Percentiles rank a stretch among this genome's conserved stretches.
These are phyloP conservation scores for Acholoe squamosa DNA, from an alignment of 2,888 invertebrate genomes.

Conservation along the genomic window DNA sequence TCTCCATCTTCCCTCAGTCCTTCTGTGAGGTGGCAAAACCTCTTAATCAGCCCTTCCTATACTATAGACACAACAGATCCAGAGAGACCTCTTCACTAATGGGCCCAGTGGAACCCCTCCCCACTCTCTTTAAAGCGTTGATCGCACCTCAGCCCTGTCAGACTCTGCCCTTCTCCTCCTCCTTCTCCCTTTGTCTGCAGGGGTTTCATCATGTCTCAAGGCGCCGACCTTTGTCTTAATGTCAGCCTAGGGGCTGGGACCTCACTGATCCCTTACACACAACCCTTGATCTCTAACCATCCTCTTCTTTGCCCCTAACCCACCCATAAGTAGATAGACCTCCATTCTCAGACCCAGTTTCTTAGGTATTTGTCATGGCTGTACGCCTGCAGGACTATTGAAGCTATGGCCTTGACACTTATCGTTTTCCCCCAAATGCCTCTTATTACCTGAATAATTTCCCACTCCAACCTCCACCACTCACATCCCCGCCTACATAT, in stretches of 20 bases:
- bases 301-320: background rate
- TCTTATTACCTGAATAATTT: background rate
- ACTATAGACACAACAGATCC: too few relatives aligned
- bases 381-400: background rate
- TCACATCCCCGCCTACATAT: background rate
- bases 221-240: slow-evolving; percentile 35
- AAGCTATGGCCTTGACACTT: background rate
- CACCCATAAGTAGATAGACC: too few relatives aligned
- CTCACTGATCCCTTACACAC: slow-evolving; percentile 37
- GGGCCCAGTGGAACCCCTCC: background rate
- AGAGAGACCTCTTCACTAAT: slow-evolving; percentile 5
- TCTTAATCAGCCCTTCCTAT: too few relatives aligned
- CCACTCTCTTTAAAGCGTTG: background rate
- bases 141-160: too few relatives aligned
- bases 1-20: too few relatives aligned
- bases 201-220: slow-evolving; percentile 3
- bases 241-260: background rate
- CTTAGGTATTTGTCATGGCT: background rate
- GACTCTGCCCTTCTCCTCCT: too few relatives aligned
- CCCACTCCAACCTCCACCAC: background rate
- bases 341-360: background rate
- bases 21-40: too few relatives aligned
- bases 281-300: background rate
- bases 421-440: too few relatives aligned
- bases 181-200: slow-evolving; percentile 47